A percentile compares a stretch with the other conserved stretches of the same genome.
Conservation (phyloP, 2,888 invertebrate species). For the Archaeoteleia sp. region DNA sequence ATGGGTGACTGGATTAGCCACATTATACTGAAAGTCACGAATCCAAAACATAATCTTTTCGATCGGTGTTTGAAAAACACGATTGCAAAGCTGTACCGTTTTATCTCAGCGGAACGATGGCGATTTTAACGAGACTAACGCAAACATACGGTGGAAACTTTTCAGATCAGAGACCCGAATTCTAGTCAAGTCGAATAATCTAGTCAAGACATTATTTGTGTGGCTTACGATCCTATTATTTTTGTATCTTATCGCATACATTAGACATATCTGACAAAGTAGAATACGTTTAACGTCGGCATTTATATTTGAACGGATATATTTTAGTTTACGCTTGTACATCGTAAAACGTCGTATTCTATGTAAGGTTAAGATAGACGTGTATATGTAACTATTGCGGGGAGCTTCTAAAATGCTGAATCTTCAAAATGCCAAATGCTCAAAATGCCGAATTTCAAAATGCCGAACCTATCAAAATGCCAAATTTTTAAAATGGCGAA, state of each 20-base stretch:
- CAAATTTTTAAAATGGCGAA: too few relatives aligned
- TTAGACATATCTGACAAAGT: constrained; percentile 51
- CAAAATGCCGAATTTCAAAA: too few relatives aligned
- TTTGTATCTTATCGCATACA: constrained; percentile 17
- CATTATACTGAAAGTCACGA: too few relatives aligned
- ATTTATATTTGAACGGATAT: constrained; percentile 19
- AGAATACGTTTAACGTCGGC: constrained; percentile 56
- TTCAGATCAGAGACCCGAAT: constrained; percentile 54
- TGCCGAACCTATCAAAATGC: too few relatives aligned
- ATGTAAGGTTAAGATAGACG: too few relatives aligned
- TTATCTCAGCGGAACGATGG: neutral
- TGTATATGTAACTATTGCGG: too few relatives aligned
- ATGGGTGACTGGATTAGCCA: too few relatives aligned
- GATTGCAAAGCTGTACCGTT: neutral
- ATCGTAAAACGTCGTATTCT: too few relatives aligned
- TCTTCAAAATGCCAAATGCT: too few relatives aligned
- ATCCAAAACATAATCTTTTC: too few relatives aligned
- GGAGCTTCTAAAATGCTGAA: too few relatives aligned
- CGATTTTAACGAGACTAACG: constrained; percentile 2
- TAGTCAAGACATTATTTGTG: constrained; percentile 66
- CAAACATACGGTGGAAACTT: constrained; percentile 9
- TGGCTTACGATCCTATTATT: constrained; percentile 50
- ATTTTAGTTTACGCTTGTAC: constrained; percentile 17
- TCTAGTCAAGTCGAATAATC: constrained; percentile 71
- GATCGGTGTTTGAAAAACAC: too few relatives aligned